Base-by-base conservation (phyloP, 2,888 invertebrate species). In the Epinotia ramella region DNA sequence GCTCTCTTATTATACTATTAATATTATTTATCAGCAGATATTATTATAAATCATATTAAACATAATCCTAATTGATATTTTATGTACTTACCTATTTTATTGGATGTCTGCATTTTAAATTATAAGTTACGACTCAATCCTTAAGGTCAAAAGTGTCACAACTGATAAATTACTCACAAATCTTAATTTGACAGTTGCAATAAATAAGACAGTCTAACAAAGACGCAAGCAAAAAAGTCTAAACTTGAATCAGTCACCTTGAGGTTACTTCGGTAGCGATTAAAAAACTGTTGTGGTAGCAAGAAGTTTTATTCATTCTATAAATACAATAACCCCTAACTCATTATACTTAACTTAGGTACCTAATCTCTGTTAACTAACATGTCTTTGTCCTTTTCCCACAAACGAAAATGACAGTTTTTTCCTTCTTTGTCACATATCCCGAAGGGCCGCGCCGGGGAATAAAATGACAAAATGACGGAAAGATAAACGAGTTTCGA, bases 161-260 rank as follows among this genome's bases (percentile, higher is more conserved):
- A 24, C n/a, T 65, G 59, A 74, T 33, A 65, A 59, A 74, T 74
- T 16, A 18, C 49, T 70, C 59, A 13, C 49, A 53, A 69, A 70
- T 64, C 49, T 11, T 70, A 70, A 74, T 70, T 70, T 70, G 74
- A 74, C 74, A 70, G 64, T 40, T 40, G 49, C 69, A 20, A 69
- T 70, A 69, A 70, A 74, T 74, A 69, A 73, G 2, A 56, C 44
- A 69, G 56, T n/a, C 57, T 70, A 49, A 63, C 64, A 74, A 64
- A 69, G 64, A 49, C n/a, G 12, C 0, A 28, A 7, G n/a, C 44
- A 74, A 68, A 73, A 74, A 73, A 73, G 62, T 73, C 68, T 13
- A 28, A 65, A 40, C 44, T 57, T 33, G 7, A 69, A 74, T n/a
- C 33, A n/a, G 16, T 16, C 57, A 59, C 74, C 69, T 74, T 74